Evolutionary conservation across 2,113 vertebrate species (phyloP).

Genomic region (Porphyrio hochstetteri): DNA sequence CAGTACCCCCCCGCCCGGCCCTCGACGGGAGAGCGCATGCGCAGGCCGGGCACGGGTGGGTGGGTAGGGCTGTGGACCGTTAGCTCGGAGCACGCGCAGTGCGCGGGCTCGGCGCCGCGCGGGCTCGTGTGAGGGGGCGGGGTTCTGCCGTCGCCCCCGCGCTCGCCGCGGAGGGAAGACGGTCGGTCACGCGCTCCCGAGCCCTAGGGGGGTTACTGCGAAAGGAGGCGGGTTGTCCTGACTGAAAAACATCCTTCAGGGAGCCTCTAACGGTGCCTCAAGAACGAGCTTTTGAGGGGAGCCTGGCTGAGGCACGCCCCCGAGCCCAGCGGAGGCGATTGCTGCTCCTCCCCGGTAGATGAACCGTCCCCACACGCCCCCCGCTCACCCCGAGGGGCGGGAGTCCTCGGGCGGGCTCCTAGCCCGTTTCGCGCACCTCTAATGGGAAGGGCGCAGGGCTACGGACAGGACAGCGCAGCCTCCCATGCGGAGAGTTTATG

Average conservation of each 20-base stretch:
- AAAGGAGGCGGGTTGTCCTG: not conserved
- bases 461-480: not conserved
- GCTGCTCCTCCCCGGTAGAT: rapidly evolving
- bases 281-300: not conserved
- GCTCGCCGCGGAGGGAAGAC: rapidly evolving
- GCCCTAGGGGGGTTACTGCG: not conserved
- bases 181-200: rapidly evolving
- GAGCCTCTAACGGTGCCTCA: not conserved
- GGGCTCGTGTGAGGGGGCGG: not conserved
- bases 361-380: rapidly evolving
- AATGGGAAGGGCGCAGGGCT: not conserved
- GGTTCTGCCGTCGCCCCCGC: rapidly evolving
- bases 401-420: rapidly evolving
- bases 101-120: not conserved
- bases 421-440: rapidly evolving
- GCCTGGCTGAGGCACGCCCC: not conserved
- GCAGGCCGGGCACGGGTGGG: rapidly evolving
- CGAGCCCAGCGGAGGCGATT: not conserved
- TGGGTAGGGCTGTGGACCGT: not conserved
- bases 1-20: not conserved
- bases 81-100: not conserved
- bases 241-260: not conserved
- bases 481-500: rapidly evolving
- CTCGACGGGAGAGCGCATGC: not conserved
- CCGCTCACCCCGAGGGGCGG: not conserved